phyloP scores from a whole-genome alignment of 1,140 invertebrate genomes.

The Chrysomallon squamiferum region DNA sequence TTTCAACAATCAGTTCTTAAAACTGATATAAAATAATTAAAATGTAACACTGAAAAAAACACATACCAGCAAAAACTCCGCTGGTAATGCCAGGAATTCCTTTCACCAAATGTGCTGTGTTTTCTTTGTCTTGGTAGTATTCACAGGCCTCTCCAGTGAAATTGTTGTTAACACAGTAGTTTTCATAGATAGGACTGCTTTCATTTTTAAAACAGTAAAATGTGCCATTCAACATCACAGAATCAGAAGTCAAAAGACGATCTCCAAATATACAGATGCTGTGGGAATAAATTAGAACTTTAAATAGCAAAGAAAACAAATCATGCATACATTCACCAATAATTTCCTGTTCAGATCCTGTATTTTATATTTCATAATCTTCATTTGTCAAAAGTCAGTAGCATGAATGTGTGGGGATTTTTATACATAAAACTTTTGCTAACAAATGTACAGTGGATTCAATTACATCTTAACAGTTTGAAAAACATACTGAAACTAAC shows the following conservation, averaged over 20 bases:
- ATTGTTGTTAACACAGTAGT: constrained; percentile 68
- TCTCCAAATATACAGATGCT: constrained; percentile 94
- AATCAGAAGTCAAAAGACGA: constrained; percentile 72
- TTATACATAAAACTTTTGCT: no score
- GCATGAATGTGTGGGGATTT: no score
- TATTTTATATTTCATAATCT: no score
- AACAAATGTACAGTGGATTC: no score
- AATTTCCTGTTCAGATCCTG: background rate
- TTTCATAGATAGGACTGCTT: constrained; percentile 62
- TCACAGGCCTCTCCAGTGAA: constrained; percentile 67
- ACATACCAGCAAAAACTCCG: constrained; percentile 76
- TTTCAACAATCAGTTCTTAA: no score
- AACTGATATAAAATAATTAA: no score
- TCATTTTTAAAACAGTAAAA: constrained; percentile 77
- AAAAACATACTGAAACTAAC: no score
- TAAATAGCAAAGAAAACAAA: background rate
- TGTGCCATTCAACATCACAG: constrained; percentile 42
- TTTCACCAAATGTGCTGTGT: constrained; percentile 67
- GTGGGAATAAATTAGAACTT: constrained; percentile 58
- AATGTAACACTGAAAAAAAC: no score
- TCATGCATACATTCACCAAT: no score
- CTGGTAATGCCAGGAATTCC: constrained; percentile 83
- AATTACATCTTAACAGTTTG: no score
- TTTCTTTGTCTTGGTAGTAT: constrained; percentile 70
- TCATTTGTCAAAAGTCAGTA: no score